These are phyloP conservation scores for Larimichthys crocea DNA, from an alignment of 2,113 vertebrate genomes.

Conservation along the genomic window DNA sequence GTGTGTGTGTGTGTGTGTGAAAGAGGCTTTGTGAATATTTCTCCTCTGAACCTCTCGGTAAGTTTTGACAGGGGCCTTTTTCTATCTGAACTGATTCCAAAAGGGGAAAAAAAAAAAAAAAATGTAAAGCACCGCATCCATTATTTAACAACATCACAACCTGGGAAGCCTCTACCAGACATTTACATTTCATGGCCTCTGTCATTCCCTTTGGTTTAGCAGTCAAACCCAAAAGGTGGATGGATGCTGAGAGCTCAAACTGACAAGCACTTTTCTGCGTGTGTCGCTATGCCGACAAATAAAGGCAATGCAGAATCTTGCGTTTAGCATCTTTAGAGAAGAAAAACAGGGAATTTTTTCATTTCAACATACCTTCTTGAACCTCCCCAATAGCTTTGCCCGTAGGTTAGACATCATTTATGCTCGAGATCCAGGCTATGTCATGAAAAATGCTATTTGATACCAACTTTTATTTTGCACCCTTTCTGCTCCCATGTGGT, in stretches of 20 bases:
- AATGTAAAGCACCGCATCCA: constrained; percentile 68
- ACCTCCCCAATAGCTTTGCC: constrained; percentile 58
- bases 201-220: constrained; percentile 34
- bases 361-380: constrained; percentile 39
- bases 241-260: constrained; percentile 20
- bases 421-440: constrained; percentile 29
- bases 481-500: constrained; percentile 14
- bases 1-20: not conserved
- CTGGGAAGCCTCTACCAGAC: constrained; percentile 37
- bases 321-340: constrained; percentile 30
- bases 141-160: constrained; percentile 65
- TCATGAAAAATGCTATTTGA: constrained; percentile 74
- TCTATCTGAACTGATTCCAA: constrained; percentile 55
- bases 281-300: constrained; percentile 18
- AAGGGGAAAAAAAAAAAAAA: constrained; percentile 12
- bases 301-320: not conserved
- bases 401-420: constrained; percentile 58
- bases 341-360: constrained; percentile 28
- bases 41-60: constrained; percentile 54
- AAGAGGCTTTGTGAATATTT: constrained; percentile 62
- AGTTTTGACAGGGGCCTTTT: constrained; percentile 46
- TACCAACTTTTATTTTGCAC: constrained; percentile 26
- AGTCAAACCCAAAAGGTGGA: not conserved
- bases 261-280: constrained; percentile 6
- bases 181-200: constrained; percentile 58